These are phyloP conservation scores for Drosophila mercatorum DNA, from an alignment of 2,888 invertebrate species.

Conservation along the genomic window DNA sequence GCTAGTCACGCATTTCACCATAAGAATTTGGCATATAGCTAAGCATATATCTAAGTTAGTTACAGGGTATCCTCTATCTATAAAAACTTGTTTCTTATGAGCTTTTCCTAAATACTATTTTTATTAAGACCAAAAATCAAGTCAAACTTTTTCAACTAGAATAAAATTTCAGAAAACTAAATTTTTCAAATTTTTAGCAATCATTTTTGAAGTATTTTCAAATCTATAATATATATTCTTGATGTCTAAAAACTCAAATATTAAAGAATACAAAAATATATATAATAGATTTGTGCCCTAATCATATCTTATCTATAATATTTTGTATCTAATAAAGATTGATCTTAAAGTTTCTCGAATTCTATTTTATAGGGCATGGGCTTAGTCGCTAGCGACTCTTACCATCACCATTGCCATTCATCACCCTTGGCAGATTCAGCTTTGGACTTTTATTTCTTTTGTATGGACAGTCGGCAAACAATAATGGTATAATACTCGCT, in stretches of 20 bases:
- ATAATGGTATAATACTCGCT: constrained; percentile 6
- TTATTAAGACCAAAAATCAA: neutral
- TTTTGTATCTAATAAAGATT: no score
- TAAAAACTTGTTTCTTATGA: neutral
- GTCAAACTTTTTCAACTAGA: no score
- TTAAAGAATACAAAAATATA: no score
- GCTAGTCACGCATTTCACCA: neutral
- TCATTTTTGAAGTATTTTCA: no score
- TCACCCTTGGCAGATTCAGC: neutral
- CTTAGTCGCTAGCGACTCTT: neutral
- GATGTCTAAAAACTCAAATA: no score
- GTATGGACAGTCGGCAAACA: constrained; percentile 9
- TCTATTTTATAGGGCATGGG: neutral
- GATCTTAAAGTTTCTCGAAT: neutral
- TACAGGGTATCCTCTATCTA: neutral
- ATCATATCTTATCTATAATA: no score
- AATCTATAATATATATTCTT: no score
- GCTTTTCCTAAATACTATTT: neutral
- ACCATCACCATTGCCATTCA: neutral
- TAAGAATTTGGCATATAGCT: neutral
- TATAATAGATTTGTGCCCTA: no score
- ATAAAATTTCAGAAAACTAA: no score
- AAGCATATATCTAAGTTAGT: neutral
- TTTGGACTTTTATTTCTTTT: neutral
- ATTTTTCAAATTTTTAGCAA: no score